A percentile compares a stretch with the other conserved stretches of the same genome.
Conservation (phyloP, 2,888 invertebrate species). For the Drosophila dives region DNA sequence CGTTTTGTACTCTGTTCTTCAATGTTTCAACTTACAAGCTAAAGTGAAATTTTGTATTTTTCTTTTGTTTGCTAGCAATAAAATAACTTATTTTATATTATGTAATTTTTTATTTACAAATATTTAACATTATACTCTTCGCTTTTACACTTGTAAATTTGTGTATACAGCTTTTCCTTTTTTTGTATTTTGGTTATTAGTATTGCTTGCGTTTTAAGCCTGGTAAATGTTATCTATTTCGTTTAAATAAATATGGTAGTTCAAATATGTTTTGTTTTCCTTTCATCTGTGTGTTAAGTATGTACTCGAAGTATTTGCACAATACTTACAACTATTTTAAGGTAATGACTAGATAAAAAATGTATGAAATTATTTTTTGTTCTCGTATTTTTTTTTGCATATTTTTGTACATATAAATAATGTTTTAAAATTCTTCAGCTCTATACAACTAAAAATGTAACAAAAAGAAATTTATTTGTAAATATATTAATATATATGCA, state of each 20-base stretch:
- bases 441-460: constrained; percentile 33
- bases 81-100: constrained; percentile 16
- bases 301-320: constrained; percentile 15
- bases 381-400: constrained; percentile 25
- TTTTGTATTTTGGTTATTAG: constrained; percentile 50
- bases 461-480: constrained; percentile 11
- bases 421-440: constrained; percentile 36
- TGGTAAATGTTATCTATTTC: constrained; percentile 46
- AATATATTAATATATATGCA: constrained; percentile 13
- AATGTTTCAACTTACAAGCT: constrained; percentile 59
- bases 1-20: constrained; percentile 75
- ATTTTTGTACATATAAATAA: constrained; percentile 37
- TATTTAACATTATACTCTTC: constrained; percentile 41
- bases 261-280: constrained; percentile 28
- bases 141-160: constrained; percentile 10
- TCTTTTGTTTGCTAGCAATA: constrained; percentile 21
- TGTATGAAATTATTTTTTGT: constrained; percentile 25
- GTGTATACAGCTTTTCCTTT: constrained; percentile 28
- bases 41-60: constrained; percentile 24
- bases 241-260: constrained; percentile 36
- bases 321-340: constrained; percentile 29
- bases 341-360: constrained; percentile 21
- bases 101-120: constrained; percentile 39
- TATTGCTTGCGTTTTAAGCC: constrained; percentile 71
- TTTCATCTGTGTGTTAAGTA: constrained; percentile 17